Conservation (phyloP, 2,888 invertebrate species). For the Cataglyphis rosenhaueri region DNA sequence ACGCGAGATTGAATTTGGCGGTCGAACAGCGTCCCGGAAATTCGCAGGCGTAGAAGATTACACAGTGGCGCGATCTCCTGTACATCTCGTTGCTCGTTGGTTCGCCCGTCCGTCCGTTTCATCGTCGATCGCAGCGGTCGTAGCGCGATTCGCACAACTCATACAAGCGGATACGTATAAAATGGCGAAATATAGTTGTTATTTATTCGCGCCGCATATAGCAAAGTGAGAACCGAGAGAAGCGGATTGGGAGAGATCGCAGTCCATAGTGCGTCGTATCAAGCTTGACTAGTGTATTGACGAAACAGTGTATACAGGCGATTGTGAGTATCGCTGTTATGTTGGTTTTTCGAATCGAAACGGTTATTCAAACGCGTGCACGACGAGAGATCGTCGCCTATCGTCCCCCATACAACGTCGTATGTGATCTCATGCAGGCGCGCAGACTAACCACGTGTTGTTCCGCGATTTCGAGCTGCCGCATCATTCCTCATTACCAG, state of each 20-base stretch:
- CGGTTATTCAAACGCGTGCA: constrained; percentile 59
- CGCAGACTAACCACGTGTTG: constrained; percentile 62
- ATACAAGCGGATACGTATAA: constrained; percentile 71
- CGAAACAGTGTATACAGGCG: constrained; percentile 18
- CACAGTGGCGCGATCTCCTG: constrained; percentile 71
- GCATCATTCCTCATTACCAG: neutral
- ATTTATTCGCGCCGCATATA: constrained; percentile 74
- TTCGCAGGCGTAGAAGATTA: constrained; percentile 61
- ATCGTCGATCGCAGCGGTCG: constrained; percentile 59
- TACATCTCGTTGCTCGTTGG: neutral
- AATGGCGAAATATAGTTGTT: constrained; percentile 81
- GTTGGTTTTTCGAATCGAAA: constrained; percentile 57
- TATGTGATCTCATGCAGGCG: constrained; percentile 28
- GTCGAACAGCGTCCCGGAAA: constrained; percentile 54
- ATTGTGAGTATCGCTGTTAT: constrained; percentile 70
- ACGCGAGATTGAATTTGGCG: constrained; percentile 57
- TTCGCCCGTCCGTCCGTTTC: constrained; percentile 16
- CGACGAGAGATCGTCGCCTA: neutral
- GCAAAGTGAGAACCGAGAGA: constrained; percentile 61
- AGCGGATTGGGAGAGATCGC: neutral
- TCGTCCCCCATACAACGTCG: neutral
- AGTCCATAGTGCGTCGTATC: neutral
- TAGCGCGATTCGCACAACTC: constrained; percentile 69
- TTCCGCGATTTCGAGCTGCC: constrained; percentile 31
- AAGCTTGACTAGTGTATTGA: neutral